Base-by-base conservation (phyloP, 2,797 vertebrate species). In the Typhlichthys eigenmanni region DNA sequence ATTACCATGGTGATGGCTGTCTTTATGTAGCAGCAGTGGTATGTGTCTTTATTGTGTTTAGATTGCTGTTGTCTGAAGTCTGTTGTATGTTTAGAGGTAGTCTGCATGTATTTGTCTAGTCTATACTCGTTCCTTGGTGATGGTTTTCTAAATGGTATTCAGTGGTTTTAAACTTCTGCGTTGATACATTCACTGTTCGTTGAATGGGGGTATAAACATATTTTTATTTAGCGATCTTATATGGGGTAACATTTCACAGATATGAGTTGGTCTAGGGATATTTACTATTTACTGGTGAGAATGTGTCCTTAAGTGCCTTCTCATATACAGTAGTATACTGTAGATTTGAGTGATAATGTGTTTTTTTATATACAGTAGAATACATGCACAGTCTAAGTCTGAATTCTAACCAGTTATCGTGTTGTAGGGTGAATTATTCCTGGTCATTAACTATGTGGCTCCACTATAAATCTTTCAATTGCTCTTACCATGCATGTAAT, bases 101-200 rank as follows among this genome's bases (percentile, higher is more conserved):
- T 57, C 67, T 90, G 88, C 81, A 86, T 88, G 87, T 45, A 63
- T 81, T 68, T 88, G 80, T 81, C 29, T 57, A 49, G 24, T 62
- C 13, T 7, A 55, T 70, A 60, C 51, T 6, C 79, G 55, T 69
- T 60, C 34, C 57, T 65, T 75, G 80, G 86, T 87, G 86, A 78
- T 75, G 76, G 69, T 69, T 63, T 58, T 29, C 61, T 45, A n/a
- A 64, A 65, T 13, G 55, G 0, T 13, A 58, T 62, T 32, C 16
- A 6, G 16, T 13, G 56, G 9, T 13, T 58, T 47, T 13, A 43
- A 43, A 43, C 38, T 8, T 43, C 43, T 19, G 56, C 46, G 16
- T 13, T 19, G 32, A 46, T 19, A 16, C 16, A 19, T 47, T 13
- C 24, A 29, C 24, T 29, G 24, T 19, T 13, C 17, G 6, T 45